phyloP scores from a whole-genome alignment of 2,888 invertebrate species.

The Tachystola acroxantha region DNA sequence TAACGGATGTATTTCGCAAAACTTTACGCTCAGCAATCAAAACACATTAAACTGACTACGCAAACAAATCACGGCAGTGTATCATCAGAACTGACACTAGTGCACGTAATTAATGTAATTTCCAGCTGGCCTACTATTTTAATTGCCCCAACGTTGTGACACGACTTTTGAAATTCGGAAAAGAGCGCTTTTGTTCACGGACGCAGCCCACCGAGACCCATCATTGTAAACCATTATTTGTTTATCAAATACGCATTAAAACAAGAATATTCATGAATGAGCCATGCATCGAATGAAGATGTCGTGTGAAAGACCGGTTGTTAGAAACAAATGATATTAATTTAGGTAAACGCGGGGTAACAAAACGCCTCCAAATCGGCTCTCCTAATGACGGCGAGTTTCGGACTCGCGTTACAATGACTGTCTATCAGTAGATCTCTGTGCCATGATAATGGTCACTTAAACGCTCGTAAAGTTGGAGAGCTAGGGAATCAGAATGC shows the following conservation, averaged over 20 bases:
- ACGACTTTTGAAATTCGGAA: slow-evolving; percentile 71
- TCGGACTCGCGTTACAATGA: slow-evolving; percentile 43
- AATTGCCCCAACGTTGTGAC: slow-evolving; percentile 70
- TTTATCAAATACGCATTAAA: slow-evolving; percentile 74
- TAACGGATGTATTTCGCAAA: slow-evolving; percentile 11
- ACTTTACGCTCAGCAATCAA: slow-evolving; percentile 26
- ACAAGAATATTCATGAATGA: slow-evolving; percentile 39
- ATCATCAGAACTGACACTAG: slow-evolving; percentile 54
- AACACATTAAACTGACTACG: slow-evolving; percentile 41
- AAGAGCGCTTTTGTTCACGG: slow-evolving; percentile 65
- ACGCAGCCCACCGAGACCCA: slow-evolving; percentile 51
- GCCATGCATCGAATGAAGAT: slow-evolving; percentile 56
- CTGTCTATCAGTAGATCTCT: slow-evolving; percentile 46
- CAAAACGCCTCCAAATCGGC: slow-evolving; percentile 55
- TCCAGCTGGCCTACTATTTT: slow-evolving; percentile 74
- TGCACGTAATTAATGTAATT: slow-evolving; percentile 73
- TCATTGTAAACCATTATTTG: slow-evolving; percentile 57
- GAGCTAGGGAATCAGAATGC: slow-evolving; percentile 31
- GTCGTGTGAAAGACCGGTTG: slow-evolving; percentile 67
- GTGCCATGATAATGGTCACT: slow-evolving; percentile 45
- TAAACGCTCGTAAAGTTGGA: slow-evolving; percentile 44
- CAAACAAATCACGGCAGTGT: slow-evolving; percentile 61
- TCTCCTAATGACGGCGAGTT: slow-evolving; percentile 52
- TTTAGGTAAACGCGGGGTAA: slow-evolving; percentile 49
- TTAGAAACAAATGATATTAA: slow-evolving; percentile 65